phyloP scores from a whole-genome alignment of 2,888 invertebrate species.

The Athalia rosae region DNA sequence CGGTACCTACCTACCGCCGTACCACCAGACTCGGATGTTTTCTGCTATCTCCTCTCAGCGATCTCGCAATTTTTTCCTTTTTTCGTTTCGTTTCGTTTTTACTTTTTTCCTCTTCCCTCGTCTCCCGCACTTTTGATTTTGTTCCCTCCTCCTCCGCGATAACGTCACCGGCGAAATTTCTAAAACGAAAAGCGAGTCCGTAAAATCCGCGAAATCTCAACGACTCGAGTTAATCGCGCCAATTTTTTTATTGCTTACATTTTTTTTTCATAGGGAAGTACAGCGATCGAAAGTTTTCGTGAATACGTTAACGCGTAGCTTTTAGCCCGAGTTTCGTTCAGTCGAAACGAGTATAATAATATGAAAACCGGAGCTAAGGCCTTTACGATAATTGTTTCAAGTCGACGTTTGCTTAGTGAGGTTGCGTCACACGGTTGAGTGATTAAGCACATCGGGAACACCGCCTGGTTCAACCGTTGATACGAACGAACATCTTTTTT shows the following conservation, averaged over 20 bases:
- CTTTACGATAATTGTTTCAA: constrained; percentile 33
- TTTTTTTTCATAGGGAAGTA: too few species aligned
- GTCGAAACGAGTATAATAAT: too few species aligned
- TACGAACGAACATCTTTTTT: constrained; percentile 15
- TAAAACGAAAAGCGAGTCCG: too few species aligned
- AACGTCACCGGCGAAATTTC: too few species aligned
- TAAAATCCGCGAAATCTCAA: too few species aligned
- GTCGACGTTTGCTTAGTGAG: constrained; percentile 41
- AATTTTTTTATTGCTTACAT: too few species aligned
- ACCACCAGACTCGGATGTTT: neutral
- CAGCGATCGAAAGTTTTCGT: too few species aligned
- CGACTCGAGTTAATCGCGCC: too few species aligned
- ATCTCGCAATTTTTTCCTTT: neutral
- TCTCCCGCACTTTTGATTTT: neutral
- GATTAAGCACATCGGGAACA: constrained; percentile 10
- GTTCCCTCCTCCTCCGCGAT: neutral
- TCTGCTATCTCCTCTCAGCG: neutral
- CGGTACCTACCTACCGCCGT: too few species aligned
- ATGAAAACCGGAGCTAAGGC: neutral
- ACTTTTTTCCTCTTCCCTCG: neutral
- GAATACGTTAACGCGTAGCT: too few species aligned
- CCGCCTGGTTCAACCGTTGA: neutral
- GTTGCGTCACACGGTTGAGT: constrained; percentile 42
- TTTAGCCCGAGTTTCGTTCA: too few species aligned
- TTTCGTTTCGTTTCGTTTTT: neutral